phyloP scores from a whole-genome alignment of 2,113 vertebrate species.

The Amblyornis subalaris region DNA sequence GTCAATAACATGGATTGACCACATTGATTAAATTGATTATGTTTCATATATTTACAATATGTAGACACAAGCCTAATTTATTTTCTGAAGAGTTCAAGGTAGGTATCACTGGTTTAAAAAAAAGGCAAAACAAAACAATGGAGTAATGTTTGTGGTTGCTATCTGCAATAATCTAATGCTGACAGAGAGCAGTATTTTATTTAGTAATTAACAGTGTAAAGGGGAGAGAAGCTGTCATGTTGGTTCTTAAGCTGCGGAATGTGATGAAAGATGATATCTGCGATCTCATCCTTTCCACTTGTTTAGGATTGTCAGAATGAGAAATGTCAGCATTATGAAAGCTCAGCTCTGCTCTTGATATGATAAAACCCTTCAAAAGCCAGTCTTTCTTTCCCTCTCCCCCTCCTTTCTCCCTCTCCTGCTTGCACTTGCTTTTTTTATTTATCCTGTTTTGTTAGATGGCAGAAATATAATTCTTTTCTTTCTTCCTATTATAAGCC shows the following conservation, averaged over 20 bases:
- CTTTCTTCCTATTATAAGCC: constrained; percentile 86
- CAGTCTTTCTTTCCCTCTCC: constrained; percentile 70
- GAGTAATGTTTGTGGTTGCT: constrained; percentile 76
- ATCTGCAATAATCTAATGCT: constrained; percentile 82
- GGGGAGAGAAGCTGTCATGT: constrained; percentile 87
- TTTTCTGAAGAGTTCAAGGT: constrained; percentile 73
- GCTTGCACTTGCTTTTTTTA: constrained; percentile 81
- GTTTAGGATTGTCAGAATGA: constrained; percentile 99
- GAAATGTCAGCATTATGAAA: constrained; percentile 99
- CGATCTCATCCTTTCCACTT: constrained; percentile 98
- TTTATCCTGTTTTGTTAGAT: constrained; percentile 94
- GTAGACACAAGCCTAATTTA: constrained; percentile 73
- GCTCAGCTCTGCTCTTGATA: constrained; percentile 95
- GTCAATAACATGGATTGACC: constrained; percentile 66
- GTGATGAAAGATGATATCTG: constrained; percentile 96
- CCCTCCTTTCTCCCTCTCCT: constrained; percentile 65
- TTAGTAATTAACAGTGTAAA: constrained; percentile 93
- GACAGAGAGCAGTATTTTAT: constrained; percentile 87
- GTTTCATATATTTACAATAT: constrained; percentile 77
- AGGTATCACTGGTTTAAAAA: constrained; percentile 55
- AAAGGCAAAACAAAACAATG: constrained; percentile 52
- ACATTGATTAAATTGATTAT: constrained; percentile 77
- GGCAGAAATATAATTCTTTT: constrained; percentile 93
- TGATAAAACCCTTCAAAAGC: constrained; percentile 97
- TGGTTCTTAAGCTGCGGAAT: constrained; percentile 89